Evolutionary conservation across 1,140 invertebrate species (phyloP).

Genomic region (Listronotus bonariensis): DNA sequence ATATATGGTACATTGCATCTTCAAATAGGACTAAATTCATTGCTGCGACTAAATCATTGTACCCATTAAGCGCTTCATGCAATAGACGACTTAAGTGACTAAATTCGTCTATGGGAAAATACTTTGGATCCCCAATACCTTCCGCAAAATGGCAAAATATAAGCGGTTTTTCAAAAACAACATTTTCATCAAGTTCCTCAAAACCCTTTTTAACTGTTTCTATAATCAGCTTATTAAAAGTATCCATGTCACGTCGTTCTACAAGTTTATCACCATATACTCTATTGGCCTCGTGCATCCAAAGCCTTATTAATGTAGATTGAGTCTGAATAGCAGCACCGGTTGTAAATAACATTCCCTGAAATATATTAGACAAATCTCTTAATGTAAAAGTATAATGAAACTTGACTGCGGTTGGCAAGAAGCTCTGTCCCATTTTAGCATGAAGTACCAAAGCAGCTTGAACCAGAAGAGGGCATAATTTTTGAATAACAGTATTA

Average conservation of each 20-base stretch:
- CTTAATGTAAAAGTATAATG: slow-evolving; percentile 94
- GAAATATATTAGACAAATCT: slow-evolving; percentile 89
- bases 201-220: slow-evolving; percentile 86
- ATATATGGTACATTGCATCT: slow-evolving; percentile 91
- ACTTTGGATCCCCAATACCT: slow-evolving; percentile 90
- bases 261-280: slow-evolving; percentile 92
- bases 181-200: slow-evolving; percentile 70
- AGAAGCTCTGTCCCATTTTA: slow-evolving; percentile 75
- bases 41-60: slow-evolving; percentile 83
- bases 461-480: slow-evolving; percentile 66
- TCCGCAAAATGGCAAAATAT: slow-evolving; percentile 91
- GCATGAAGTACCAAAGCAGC: slow-evolving; percentile 77
- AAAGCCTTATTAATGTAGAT: slow-evolving; percentile 77
- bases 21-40: slow-evolving; percentile 97
- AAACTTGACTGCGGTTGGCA: slow-evolving; percentile 93
- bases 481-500: slow-evolving; percentile 61
- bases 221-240: slow-evolving; percentile 72
- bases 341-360: slow-evolving; percentile 87
- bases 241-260: slow-evolving; percentile 73
- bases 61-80: slow-evolving; percentile 79
- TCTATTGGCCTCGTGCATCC: slow-evolving; percentile 86
- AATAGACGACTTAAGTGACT: slow-evolving; percentile 74
- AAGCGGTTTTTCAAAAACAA: slow-evolving; percentile 71
- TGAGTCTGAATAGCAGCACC: slow-evolving; percentile 74
- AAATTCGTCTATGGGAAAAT: slow-evolving; percentile 79